A percentile compares a stretch with the other conserved stretches of the same genome.
These are phyloP conservation scores for Plagodis dolabraria DNA, from an alignment of 2,888 invertebrate species.

Conservation along the genomic window DNA sequence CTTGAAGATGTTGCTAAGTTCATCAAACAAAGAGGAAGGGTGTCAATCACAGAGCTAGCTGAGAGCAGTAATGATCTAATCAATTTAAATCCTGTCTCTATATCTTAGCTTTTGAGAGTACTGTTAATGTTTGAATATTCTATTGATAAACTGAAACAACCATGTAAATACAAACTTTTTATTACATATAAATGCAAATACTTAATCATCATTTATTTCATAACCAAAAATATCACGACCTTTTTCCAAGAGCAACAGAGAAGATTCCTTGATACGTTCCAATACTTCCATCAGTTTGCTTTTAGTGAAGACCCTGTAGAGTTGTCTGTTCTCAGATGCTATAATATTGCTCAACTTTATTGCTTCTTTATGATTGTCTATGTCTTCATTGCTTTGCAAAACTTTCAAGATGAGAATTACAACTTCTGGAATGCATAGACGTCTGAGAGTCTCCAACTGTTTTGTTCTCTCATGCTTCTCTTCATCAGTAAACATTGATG, in stretches of 20 bases:
- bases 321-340: conserved; percentile 90
- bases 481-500: conserved; percentile 71
- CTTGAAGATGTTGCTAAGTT: conserved; percentile 97
- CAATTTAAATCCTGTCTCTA: conserved; percentile 87
- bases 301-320: conserved; percentile 93
- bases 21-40: conserved; percentile 96
- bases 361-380: conserved; percentile 89
- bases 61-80: conserved; percentile 97
- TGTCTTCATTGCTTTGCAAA: conserved; percentile 89
- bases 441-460: conserved; percentile 90
- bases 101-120: conserved; percentile 41
- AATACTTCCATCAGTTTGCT: conserved; percentile 91
- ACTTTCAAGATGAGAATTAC: conserved; percentile 91
- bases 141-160: conserved; percentile 43
- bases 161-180: conserved; percentile 60
- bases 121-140: conserved; percentile 10
- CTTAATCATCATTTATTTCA: conserved; percentile 67
- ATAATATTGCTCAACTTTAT: conserved; percentile 91
- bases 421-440: conserved; percentile 93
- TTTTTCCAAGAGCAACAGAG: conserved; percentile 89
- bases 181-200: conserved; percentile 46
- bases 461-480: conserved; percentile 84
- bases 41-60: conserved; percentile 96
- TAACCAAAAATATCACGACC: conserved; percentile 94
- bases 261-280: conserved; percentile 91